phyloP scores from a whole-genome alignment of 2,113 vertebrate genomes.

The Cinclus cinclus region DNA sequence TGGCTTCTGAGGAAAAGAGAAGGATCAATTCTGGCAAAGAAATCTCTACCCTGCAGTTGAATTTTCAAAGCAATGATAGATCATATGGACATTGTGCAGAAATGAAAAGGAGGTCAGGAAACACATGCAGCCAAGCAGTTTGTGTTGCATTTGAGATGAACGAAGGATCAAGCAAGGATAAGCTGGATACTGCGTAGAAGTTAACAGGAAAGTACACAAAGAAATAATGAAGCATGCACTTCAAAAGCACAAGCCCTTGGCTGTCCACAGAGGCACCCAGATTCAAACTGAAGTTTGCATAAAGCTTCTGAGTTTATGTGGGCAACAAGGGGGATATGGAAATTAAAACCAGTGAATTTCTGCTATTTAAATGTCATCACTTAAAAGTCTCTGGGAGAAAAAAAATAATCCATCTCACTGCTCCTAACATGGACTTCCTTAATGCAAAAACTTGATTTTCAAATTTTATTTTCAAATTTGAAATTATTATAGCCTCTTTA shows the following conservation, averaged over 20 bases:
- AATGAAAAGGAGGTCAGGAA: conserved; percentile 58
- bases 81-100: conserved; percentile 27
- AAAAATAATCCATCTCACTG: background rate
- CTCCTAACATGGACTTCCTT: background rate
- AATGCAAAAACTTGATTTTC: background rate
- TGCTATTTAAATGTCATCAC: background rate
- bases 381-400: background rate
- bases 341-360: background rate
- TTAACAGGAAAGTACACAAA: conserved; percentile 22
- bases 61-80: conserved; percentile 52
- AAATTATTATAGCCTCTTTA: background rate
- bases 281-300: background rate
- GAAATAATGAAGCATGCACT: background rate
- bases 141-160: conserved; percentile 19
- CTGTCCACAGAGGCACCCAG: background rate
- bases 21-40: conserved; percentile 55
- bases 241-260: background rate
- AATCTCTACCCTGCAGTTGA: conserved; percentile 35
- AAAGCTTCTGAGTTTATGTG: background rate
- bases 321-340: background rate
- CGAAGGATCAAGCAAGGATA: conserved; percentile 12
- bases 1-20: conserved; percentile 49
- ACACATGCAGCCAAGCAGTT: conserved; percentile 11
- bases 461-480: background rate
- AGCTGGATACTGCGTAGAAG: background rate